Evolutionary conservation across 2,113 vertebrate species (phyloP).

Genomic region (Gymnarchus niloticus): DNA sequence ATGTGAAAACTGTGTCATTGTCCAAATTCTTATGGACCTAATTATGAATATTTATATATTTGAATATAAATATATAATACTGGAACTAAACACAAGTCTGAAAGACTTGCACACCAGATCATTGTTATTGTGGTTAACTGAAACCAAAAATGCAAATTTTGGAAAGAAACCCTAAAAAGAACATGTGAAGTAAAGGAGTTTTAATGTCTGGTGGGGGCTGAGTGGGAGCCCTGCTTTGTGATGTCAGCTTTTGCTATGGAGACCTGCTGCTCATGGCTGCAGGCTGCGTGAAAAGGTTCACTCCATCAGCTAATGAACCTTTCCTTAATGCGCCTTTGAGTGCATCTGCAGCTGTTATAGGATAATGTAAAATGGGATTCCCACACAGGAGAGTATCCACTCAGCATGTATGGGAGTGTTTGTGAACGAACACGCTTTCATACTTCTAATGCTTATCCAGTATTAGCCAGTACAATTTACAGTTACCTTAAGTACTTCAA

Average conservation of each 20-base stretch:
- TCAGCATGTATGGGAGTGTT: not conserved
- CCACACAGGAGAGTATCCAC: not conserved
- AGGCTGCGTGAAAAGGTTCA: not conserved
- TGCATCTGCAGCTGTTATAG: not conserved
- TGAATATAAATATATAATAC: too few species aligned
- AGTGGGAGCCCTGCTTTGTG: not conserved
- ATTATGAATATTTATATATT: too few species aligned
- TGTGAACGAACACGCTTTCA: not conserved
- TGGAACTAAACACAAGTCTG: not conserved
- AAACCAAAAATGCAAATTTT: not conserved
- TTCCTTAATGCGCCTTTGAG: not conserved
- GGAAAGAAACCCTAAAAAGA: not conserved
- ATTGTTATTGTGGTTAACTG: not conserved
- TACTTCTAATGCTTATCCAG: not conserved
- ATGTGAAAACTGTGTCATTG: too few species aligned
- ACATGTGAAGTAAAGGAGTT: not conserved
- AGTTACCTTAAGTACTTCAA: not conserved
- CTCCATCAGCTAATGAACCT: not conserved
- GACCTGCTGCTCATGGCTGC: not conserved
- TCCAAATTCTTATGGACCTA: too few species aligned
- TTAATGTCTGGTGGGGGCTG: not conserved
- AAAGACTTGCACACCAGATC: not conserved
- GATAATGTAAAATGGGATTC: not conserved
- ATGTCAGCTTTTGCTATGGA: not conserved
- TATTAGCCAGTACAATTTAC: not conserved